Conservation (phyloP, 1,140 invertebrate species). For the Drosophila lowei region DNA sequence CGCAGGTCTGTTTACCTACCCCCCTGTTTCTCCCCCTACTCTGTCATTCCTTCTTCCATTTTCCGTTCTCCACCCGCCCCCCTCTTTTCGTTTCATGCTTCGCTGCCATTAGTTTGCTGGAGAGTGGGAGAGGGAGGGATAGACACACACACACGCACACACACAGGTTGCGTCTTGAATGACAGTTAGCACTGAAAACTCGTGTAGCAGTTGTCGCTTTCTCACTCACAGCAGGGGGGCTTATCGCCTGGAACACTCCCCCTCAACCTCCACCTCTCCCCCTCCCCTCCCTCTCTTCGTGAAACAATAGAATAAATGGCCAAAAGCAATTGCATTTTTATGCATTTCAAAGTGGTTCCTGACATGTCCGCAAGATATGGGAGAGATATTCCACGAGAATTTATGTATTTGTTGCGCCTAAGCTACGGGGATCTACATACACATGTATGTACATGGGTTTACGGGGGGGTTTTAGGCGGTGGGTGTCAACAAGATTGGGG, state of each 20-base stretch:
- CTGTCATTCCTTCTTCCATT: not conserved
- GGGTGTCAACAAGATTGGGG: not conserved
- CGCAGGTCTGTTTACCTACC: constrained; percentile 30
- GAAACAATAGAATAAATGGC: constrained; percentile 35
- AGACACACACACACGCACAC: constrained; percentile 1
- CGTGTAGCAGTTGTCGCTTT: constrained; percentile 40
- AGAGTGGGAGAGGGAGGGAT: not conserved
- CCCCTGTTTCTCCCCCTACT: constrained; percentile 1
- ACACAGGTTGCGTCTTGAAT: constrained; percentile 53
- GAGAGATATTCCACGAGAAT: constrained; percentile 44
- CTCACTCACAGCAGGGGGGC: constrained; percentile 13
- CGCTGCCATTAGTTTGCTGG: constrained; percentile 40
- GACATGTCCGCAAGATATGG: constrained; percentile 57
- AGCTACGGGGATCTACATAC: not conserved
- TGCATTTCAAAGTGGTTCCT: constrained; percentile 71
- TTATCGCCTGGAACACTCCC: constrained; percentile 5
- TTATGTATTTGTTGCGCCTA: constrained; percentile 44
- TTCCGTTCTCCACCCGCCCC: not conserved
- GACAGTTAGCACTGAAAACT: constrained; percentile 56
- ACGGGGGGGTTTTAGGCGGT: constrained; percentile 9
- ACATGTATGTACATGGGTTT: not conserved
- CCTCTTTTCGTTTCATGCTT: constrained; percentile 64
- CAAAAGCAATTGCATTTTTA: constrained; percentile 73
- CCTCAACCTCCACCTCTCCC: no score
- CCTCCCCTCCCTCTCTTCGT: not conserved